Percentiles rank a stretch among this genome's conserved stretches.
These are phyloP conservation scores for Eudasyphora cyanicolor DNA, from an alignment of 2,888 invertebrate species.

Conservation along the genomic window DNA sequence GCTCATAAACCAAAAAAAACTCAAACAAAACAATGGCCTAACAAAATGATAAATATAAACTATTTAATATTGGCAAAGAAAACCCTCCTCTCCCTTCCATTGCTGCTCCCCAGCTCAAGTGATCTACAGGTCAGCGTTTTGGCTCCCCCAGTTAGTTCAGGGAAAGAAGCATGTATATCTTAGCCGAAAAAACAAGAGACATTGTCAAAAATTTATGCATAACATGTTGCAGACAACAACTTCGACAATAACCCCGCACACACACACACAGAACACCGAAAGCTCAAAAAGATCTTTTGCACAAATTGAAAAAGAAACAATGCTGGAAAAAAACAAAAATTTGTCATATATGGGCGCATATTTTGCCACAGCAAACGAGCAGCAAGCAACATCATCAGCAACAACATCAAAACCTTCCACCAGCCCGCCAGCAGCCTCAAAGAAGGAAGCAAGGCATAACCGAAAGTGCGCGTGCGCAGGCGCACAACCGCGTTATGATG, in stretches of 20 bases:
- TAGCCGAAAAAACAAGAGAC: conserved; percentile 22
- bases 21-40: conserved; percentile 51
- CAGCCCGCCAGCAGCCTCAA: too few species aligned
- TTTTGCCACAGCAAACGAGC: conserved; percentile 10
- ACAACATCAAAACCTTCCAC: conserved; percentile 16
- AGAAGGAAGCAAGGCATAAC: too few species aligned
- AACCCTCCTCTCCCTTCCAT: neutral
- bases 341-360: conserved; percentile 31
- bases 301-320: conserved; percentile 6
- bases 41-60: conserved; percentile 62
- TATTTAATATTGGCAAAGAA: conserved; percentile 64
- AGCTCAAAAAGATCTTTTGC: conserved; percentile 27
- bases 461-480: conserved; percentile 30
- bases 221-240: conserved; percentile 61
- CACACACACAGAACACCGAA: conserved; percentile 7
- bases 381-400: conserved; percentile 2
- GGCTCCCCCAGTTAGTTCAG: neutral
- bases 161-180: neutral
- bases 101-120: neutral
- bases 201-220: conserved; percentile 61
- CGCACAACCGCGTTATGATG: conserved; percentile 47
- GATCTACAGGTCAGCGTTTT: neutral
- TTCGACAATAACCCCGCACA: neutral
- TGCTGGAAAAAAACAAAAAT: conserved; percentile 6
- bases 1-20: conserved; percentile 26